phyloP scores from a whole-genome alignment of 2,888 invertebrate genomes.

The Abrostola tripartita region DNA sequence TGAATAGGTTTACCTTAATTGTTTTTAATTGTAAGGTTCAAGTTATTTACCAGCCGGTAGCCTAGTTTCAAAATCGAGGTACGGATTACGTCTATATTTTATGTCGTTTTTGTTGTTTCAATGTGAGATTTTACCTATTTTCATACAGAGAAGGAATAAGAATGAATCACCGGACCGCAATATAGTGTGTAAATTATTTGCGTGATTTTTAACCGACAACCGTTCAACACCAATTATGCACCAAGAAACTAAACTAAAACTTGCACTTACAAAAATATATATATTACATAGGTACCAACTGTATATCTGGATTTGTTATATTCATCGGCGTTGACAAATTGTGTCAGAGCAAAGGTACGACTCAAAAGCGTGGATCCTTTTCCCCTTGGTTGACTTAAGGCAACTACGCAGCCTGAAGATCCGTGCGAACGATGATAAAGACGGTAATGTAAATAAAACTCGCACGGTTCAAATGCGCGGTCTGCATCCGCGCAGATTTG shows the following conservation, averaged over 20 bases:
- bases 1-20: conserved; percentile 39
- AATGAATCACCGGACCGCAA: no score
- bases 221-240: no score
- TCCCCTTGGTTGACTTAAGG: background rate
- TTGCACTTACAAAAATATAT: no score
- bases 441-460: background rate
- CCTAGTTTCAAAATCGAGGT: background rate
- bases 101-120: no score
- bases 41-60: conserved; percentile 3
- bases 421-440: background rate
- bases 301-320: no score
- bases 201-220: no score
- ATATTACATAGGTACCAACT: no score
- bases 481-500: background rate
- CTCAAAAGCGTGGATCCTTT: background rate
- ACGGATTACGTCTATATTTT: background rate
- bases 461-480: background rate
- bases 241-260: no score
- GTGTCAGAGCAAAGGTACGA: background rate
- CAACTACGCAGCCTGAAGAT: background rate
- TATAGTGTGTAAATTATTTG: no score
- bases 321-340: background rate
- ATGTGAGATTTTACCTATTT: no score
- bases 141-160: no score
- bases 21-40: conserved; percentile 7